phyloP scores from a whole-genome alignment of 2,888 invertebrate genomes.

The Rugalucina vietnamica region DNA sequence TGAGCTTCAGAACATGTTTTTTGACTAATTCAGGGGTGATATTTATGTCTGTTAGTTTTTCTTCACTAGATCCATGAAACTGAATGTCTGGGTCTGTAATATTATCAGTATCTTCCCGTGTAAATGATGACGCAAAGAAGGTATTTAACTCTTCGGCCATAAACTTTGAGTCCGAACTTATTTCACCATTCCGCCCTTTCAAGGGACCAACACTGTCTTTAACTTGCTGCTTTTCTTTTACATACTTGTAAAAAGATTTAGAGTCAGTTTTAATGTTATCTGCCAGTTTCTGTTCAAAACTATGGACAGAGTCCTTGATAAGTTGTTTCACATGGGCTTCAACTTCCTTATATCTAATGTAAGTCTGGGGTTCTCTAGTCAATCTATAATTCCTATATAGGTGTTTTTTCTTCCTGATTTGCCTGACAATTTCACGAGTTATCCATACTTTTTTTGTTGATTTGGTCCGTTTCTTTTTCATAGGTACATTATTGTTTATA shows the following conservation, averaged over 20 bases:
- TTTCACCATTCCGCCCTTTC: background rate
- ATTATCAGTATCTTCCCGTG: background rate
- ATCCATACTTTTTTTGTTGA: constrained; percentile 15
- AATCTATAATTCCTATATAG: constrained; percentile 15
- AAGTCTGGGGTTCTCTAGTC: constrained; percentile 19
- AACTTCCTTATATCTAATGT: constrained; percentile 8
- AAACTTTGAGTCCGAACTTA: constrained; percentile 3
- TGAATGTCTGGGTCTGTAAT: no score
- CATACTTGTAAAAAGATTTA: constrained; percentile 30
- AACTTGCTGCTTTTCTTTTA: constrained; percentile 13
- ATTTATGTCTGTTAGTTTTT: background rate
- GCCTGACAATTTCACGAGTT: constrained; percentile 2
- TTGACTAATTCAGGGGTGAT: background rate
- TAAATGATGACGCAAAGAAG: background rate
- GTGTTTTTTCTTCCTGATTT: constrained; percentile 9
- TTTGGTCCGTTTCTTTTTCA: background rate
- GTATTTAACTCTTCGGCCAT: background rate
- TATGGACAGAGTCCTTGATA: background rate
- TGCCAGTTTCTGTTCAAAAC: constrained; percentile 13
- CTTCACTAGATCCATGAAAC: no score
- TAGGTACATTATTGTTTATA: background rate
- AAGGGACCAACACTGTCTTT: background rate
- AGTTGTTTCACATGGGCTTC: constrained; percentile 13
- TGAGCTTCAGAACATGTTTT: background rate
- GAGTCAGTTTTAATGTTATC: constrained; percentile 8